Evolutionary conservation across 2,797 vertebrate genomes (phyloP).

Genomic region (Masticophis lateralis): DNA sequence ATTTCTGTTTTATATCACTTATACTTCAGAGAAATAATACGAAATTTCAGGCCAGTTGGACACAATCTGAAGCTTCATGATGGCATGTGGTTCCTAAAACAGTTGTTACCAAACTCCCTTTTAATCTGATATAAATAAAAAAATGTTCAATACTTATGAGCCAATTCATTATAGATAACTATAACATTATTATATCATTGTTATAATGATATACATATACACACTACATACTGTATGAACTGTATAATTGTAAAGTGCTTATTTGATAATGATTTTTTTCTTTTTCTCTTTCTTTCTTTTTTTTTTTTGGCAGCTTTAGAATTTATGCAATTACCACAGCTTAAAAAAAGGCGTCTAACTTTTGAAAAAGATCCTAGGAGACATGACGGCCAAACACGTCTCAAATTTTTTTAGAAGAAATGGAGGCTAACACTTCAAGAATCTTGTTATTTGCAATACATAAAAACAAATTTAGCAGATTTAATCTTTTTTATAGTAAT

Average conservation of each 20-base stretch:
- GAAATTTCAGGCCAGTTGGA: too few species aligned
- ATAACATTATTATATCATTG: neutral
- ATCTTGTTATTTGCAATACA: neutral
- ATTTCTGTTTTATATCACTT: too few species aligned
- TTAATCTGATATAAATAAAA: neutral
- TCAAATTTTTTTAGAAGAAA: constrained; percentile 80
- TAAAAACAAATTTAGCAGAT: neutral
- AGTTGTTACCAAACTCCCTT: neutral
- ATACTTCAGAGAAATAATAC: too few species aligned
- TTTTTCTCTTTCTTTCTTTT: neutral
- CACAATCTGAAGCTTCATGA: neutral
- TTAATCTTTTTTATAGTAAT: neutral
- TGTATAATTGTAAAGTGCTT: neutral
- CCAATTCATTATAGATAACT: neutral
- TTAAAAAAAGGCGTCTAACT: constrained; percentile 79
- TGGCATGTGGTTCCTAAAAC: neutral
- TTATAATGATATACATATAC: too few species aligned
- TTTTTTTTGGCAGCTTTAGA: constrained; percentile 50
- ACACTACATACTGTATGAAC: neutral
- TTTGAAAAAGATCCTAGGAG: constrained; percentile 88
- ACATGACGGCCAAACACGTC: constrained; percentile 88
- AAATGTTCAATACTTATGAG: neutral
- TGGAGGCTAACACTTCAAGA: neutral
- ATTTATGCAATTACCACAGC: constrained; percentile 63
- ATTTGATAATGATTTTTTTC: neutral